phyloP scores from a whole-genome alignment of 37 sponge, comb jelly and placozoan species.

The Cladorhizidae sp. region DNA sequence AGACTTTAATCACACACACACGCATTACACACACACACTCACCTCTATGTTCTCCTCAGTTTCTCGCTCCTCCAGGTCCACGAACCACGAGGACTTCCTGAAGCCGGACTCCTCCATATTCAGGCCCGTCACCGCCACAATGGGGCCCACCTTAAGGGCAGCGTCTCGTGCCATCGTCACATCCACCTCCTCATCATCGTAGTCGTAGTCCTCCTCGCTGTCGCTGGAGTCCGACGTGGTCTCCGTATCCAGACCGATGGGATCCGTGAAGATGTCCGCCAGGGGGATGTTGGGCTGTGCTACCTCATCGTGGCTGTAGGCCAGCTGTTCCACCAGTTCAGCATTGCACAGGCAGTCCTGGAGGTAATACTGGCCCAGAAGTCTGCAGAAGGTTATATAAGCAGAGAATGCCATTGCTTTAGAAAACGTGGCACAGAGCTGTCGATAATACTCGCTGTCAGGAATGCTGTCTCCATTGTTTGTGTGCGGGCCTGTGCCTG shows the following conservation, averaged over 20 bases:
- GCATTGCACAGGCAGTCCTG: constrained; percentile 56
- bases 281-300: constrained; percentile 33
- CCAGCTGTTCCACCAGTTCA: constrained; percentile 71
- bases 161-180: constrained; percentile 23
- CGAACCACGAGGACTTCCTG: constrained; percentile 72
- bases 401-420: constrained; percentile 64
- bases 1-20: neutral
- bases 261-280: constrained; percentile 9
- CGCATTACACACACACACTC: neutral
- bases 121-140: constrained; percentile 39
- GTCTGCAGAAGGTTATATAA: constrained; percentile 78
- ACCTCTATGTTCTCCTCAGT: constrained; percentile 1
- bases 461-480: neutral
- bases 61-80: constrained; percentile 37
- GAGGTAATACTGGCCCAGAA: constrained; percentile 78
- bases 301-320: constrained; percentile 53
- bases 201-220: constrained; percentile 7
- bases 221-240: constrained; percentile 4
- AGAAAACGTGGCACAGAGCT: constrained; percentile 66
- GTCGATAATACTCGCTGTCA: constrained; percentile 26
- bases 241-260: neutral
- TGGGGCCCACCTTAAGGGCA: constrained; percentile 40
- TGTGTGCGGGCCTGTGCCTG: neutral
- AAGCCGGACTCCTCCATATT: constrained; percentile 24
- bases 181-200: neutral